These are phyloP conservation scores for Leptopilina drosophilae DNA, from an alignment of 2,888 invertebrate species.

Conservation along the genomic window DNA sequence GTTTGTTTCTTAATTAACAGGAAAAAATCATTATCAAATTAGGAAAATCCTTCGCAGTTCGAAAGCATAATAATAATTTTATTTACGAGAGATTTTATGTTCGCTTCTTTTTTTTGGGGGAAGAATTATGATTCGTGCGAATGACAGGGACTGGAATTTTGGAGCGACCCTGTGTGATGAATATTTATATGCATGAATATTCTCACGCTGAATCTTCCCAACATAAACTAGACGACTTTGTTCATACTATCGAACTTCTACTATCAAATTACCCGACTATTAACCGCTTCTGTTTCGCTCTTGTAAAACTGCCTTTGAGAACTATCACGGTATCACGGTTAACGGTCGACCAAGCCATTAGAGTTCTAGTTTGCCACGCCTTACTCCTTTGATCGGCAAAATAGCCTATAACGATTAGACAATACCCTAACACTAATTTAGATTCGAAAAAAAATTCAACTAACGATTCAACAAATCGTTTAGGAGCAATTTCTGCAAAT, in stretches of 20 bases:
- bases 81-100: no score
- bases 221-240: neutral
- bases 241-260: slow-evolving; percentile 14
- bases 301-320: slow-evolving; percentile 36
- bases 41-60: neutral
- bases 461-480: neutral
- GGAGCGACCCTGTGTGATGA: neutral
- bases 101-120: no score
- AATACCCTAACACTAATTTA: neutral
- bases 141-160: neutral
- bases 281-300: slow-evolving; percentile 26
- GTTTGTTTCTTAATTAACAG: neutral
- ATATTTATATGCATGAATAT: slow-evolving; percentile 20
- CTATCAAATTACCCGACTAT: slow-evolving; percentile 39
- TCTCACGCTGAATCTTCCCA: slow-evolving; percentile 22
- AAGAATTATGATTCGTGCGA: no score
- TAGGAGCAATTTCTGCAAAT: neutral
- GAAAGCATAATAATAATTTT: neutral
- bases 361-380: slow-evolving; percentile 7
- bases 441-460: neutral
- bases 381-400: slow-evolving; percentile 14
- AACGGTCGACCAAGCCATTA: slow-evolving; percentile 18
- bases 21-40: neutral
- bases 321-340: slow-evolving; percentile 21
- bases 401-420: neutral